Evolutionary conservation across 2,797 vertebrate species (phyloP).

Genomic region (Podargus strigoides): DNA sequence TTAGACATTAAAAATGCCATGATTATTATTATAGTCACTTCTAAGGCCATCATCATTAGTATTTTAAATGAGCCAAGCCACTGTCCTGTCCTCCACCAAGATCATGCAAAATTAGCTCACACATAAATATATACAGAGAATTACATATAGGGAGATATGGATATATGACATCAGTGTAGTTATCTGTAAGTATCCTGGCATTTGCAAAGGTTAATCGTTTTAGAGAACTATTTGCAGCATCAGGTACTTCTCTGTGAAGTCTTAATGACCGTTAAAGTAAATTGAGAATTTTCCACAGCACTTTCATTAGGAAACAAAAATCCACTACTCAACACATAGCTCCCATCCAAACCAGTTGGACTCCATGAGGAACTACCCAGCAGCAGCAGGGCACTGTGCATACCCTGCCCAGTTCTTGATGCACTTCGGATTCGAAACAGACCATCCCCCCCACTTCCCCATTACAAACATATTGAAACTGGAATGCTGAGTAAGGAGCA

Average conservation of each 20-base stretch:
- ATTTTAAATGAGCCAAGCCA: neutral
- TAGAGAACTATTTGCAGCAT: neutral
- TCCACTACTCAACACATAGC: neutral
- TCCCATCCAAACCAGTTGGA: neutral
- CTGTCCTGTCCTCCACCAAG: neutral
- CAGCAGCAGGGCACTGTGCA: neutral
- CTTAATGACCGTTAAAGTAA: neutral
- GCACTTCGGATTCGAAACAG: neutral
- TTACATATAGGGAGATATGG: neutral
- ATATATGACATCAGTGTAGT: neutral
- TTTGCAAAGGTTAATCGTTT: neutral
- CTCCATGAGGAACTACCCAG: fast-evolving
- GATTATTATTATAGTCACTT: neutral
- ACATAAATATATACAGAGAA: neutral
- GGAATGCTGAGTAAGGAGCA: neutral
- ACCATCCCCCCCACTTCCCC: too few relatives aligned
- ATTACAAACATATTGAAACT: neutral
- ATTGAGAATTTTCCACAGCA: neutral
- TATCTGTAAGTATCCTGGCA: neutral
- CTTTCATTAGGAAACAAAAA: neutral
- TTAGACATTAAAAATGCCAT: constrained; percentile 6
- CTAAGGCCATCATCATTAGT: neutral
- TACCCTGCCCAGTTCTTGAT: neutral
- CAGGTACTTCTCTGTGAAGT: neutral
- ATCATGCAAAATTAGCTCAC: neutral